Base-by-base conservation (phyloP, 2,113 vertebrate genomes). In the Paradoxurus hermaphroditus region DNA sequence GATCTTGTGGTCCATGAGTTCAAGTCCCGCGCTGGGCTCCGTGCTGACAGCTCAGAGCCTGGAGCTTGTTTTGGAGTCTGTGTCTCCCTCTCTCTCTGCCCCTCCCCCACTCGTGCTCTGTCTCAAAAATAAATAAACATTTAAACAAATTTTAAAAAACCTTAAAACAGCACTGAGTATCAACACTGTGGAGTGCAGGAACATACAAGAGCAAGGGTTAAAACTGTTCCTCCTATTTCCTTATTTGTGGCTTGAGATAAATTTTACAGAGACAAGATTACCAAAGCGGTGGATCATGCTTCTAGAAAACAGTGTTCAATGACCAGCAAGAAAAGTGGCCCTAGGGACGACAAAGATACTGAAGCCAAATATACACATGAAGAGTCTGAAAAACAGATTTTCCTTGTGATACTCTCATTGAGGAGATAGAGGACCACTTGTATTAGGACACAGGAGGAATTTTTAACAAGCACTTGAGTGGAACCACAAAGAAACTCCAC, bases 291-390 rank as follows among this genome's bases (percentile, higher is more conserved):
- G 39, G 84, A 73, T 91, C 72, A 90, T 62, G 21, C 68, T 91
- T 93, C 77, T 79, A 96, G 86, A 97, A 95, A 89, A 92, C 10
- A 90, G 25, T 67, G 51, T 75, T 93, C 78, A 90, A 29, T 87
- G 84, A 96, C 73, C 73, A 93, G 49, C 95, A 98, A 97, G 90
- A 93, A 91, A 90, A 86, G 75, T 62, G 27, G 65, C 85, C 90
- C 91, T 70, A 85, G 56, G 62, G 63, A 93, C 73, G 56, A 97
- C 72, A 93, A 84, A 91, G 59, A 91, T 14, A 78, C 53, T 83
- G 7, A 93, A 93, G 65, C 84, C 77, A 92, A 95, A 97, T 56
- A 90, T 56, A 53, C 19, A 70, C n/a, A 79, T 7, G 12, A 90
- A 72, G 25, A 92, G 56, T 77, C 70, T 70, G 39, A 62, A 90